Evolutionary conservation across 2,797 vertebrate species (phyloP).

Genomic region (Ctenopoma kingsleyae): DNA sequence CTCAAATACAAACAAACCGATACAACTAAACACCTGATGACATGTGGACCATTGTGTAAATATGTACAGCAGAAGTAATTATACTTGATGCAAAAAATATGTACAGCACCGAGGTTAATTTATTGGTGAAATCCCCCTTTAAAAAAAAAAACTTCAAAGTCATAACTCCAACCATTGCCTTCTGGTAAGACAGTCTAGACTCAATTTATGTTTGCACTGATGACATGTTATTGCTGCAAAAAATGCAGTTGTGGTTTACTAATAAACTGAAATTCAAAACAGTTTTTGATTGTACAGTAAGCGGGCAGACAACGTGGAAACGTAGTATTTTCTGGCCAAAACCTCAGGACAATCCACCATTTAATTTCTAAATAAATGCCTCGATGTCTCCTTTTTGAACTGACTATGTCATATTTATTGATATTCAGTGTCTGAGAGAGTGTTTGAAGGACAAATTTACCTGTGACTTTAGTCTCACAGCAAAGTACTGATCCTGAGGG

Average conservation of each 20-base stretch:
- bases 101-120: slow-evolving; percentile 3
- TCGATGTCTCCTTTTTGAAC: slow-evolving; percentile 28
- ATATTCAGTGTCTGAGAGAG: slow-evolving; percentile 22
- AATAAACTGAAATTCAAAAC: slow-evolving; percentile 36
- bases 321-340: slow-evolving; percentile 14
- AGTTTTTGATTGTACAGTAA: slow-evolving; percentile 18
- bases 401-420: slow-evolving; percentile 23
- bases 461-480: slow-evolving; percentile 42
- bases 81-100: slow-evolving; percentile 33
- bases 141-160: slow-evolving; percentile 45
- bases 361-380: slow-evolving; percentile 28
- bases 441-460: slow-evolving; percentile 42
- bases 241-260: slow-evolving; percentile 14
- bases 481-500: slow-evolving; percentile 17
- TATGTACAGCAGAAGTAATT: slow-evolving; percentile 25
- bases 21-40: slow-evolving; percentile 58
- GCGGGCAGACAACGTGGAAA: slow-evolving; percentile 8
- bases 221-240: slow-evolving; percentile 33
- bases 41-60: slow-evolving; percentile 45
- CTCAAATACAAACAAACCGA: slow-evolving; percentile 62
- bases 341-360: background rate
- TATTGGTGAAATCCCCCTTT: slow-evolving; percentile 33
- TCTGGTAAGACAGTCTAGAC: slow-evolving; percentile 46
- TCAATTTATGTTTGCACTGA: slow-evolving; percentile 32
- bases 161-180: slow-evolving; percentile 44